Percentiles rank a stretch among this genome's conserved stretches.
phyloP scores from a whole-genome alignment of 2,797 vertebrate species.

The Chelidonichthys spinosus region DNA sequence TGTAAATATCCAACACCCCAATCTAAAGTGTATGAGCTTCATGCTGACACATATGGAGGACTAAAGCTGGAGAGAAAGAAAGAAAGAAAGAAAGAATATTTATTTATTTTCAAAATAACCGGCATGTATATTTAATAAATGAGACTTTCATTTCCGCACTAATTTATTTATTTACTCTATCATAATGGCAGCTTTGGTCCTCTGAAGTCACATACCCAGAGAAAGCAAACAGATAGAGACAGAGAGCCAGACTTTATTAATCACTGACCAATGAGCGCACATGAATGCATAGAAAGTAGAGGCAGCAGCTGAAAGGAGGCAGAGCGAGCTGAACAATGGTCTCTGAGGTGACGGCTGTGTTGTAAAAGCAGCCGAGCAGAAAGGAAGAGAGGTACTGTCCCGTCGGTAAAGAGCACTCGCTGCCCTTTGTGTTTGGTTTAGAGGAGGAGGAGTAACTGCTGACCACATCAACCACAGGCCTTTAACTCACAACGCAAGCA shows the following conservation, averaged over 20 bases:
- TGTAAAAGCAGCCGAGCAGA: constrained; percentile 58
- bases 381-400: constrained; percentile 74
- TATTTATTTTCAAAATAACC: too few species aligned
- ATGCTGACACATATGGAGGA: constrained; percentile 42
- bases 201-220: background rate
- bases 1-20: too few species aligned
- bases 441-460: constrained; percentile 76
- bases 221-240: constrained; percentile 14
- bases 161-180: too few species aligned
- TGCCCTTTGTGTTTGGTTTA: constrained; percentile 76
- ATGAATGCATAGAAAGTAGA: constrained; percentile 10
- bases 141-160: too few species aligned
- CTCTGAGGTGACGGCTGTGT: constrained; percentile 52
- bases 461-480: constrained; percentile 83
- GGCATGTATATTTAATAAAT: too few species aligned
- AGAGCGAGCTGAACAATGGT: constrained; percentile 47
- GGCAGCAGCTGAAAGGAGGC: constrained; percentile 21
- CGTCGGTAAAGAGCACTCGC: constrained; percentile 62
- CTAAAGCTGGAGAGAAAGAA: too few species aligned
- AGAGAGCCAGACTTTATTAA: constrained; percentile 24
- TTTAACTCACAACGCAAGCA: constrained; percentile 72
- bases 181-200: too few species aligned
- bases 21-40: background rate
- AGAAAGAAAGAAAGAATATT: too few species aligned
- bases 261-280: constrained; percentile 18